Percentiles rank a stretch among this genome's conserved stretches.
phyloP scores from a whole-genome alignment of 1,140 invertebrate species.

The Drosophila seguyi region DNA sequence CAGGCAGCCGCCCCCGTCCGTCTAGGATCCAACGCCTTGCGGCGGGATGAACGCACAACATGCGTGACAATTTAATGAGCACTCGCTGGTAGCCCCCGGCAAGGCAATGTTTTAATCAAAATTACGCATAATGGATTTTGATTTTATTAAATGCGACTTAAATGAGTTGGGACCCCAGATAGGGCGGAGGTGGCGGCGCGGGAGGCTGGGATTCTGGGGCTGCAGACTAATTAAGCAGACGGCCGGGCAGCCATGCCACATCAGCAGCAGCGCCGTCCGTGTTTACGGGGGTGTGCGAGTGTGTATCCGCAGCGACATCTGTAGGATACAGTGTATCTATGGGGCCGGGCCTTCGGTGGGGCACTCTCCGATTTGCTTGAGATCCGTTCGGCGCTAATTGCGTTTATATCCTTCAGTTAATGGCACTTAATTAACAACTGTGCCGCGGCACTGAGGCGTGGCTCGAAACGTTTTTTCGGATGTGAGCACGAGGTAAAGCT shows the following conservation, averaged over 20 bases:
- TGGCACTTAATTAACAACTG: slow-evolving; percentile 84
- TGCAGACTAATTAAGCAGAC: slow-evolving; percentile 82
- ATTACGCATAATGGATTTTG: slow-evolving; percentile 82
- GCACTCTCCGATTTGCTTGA: slow-evolving; percentile 71
- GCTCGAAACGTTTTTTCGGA: slow-evolving; percentile 49
- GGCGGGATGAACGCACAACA: slow-evolving; percentile 59
- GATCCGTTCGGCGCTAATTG: slow-evolving; percentile 80
- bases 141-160: slow-evolving; percentile 84
- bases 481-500: slow-evolving; percentile 20
- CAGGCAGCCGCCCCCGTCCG: neutral
- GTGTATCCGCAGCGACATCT: slow-evolving; percentile 28
- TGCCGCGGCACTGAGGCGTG: slow-evolving; percentile 71
- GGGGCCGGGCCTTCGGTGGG: slow-evolving; percentile 10
- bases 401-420: slow-evolving; percentile 84
- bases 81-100: slow-evolving; percentile 32
- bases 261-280: slow-evolving; percentile 73
- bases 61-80: slow-evolving; percentile 84
- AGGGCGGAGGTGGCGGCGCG: neutral
- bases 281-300: slow-evolving; percentile 34
- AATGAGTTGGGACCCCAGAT: slow-evolving; percentile 67
- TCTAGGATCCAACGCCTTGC: slow-evolving; percentile 10
- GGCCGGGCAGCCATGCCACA: slow-evolving; percentile 75
- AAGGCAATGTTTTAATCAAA: slow-evolving; percentile 81
- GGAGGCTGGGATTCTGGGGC: slow-evolving; percentile 3
- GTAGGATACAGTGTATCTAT: slow-evolving; percentile 3